Base-by-base conservation (phyloP, 2,888 invertebrate species). In the Tiliacea aurago region DNA sequence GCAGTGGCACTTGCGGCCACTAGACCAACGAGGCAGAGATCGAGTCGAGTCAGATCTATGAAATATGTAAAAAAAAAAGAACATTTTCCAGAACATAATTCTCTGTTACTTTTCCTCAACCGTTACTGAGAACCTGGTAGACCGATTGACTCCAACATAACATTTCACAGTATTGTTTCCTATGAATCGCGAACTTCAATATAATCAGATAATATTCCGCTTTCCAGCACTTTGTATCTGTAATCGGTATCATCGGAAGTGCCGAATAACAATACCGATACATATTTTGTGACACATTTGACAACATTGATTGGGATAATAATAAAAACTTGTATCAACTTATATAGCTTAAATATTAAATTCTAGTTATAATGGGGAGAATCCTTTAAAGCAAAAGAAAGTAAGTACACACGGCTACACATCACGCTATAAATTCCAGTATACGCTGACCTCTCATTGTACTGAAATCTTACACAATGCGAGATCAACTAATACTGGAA, bases 141-240 rank as follows among this genome's bases (percentile, higher is more conserved):
- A 76, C 72, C 47, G 70, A 58, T 58, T 49, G 74, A 62, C 59
- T 51, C 74, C 68, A 64, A 59, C 9, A 70, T 73, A 66, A 64
- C 11, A 73, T 72, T 76, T 53, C 69, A 69, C 49, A 73, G 70
- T 53, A 70, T 7, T 15, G 28, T 71, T 84, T 84, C 71, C 47
- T 65, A 59, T 28, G 79, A 79, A 83, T 74, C 66, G 58, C 41
- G 79, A 73, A 73, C 69, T 69, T 72, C 72, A 66, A 2, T 53
- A 11, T 78, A 78, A 85, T 84, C 85, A 59, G 83, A 85, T 84
- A 70, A 68, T 70, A 49, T 28, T 41, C 13, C 23, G 41, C 18
- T 84, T 83, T 84, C 68, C 56, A 84, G 70, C 72, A 71, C 43
- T 45, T 55, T 53, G 11, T 63, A 53, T 64, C 33, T 20, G 15